Conservation (phyloP, 30 jellyfish, hydroid and myxozoan species). For the Thelohanellus kitauei region DNA sequence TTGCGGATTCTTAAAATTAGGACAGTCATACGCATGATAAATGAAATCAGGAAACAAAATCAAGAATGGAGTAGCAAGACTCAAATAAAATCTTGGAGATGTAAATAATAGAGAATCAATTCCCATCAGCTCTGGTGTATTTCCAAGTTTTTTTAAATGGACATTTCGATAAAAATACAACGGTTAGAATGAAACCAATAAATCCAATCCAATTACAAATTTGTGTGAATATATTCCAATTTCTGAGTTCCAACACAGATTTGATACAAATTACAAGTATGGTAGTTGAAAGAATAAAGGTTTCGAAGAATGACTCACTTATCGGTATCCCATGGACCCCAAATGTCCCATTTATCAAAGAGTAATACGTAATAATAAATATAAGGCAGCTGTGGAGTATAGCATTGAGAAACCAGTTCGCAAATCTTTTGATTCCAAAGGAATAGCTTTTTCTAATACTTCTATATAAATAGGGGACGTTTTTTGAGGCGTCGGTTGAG, state of each 20-base stretch:
- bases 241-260: neutral
- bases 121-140: neutral
- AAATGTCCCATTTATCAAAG: neutral
- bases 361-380: no score
- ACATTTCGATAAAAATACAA: neutral
- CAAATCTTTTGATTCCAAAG: no score
- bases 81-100: neutral
- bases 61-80: neutral
- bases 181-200: neutral
- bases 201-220: neutral
- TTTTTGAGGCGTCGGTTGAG: neutral
- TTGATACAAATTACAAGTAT: neutral
- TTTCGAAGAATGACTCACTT: neutral
- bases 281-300: no score
- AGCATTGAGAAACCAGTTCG: neutral
- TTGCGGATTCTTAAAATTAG: no score
- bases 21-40: no score
- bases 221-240: neutral
- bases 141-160: no score
- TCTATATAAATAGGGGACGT: neutral
- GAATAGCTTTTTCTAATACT: neutral
- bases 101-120: neutral
- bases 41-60: neutral
- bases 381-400: neutral
- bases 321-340: neutral